A percentile compares a stretch with the other conserved stretches of the same genome.
Conservation (phyloP, 2,797 vertebrate genomes). For the Pseudomugil gertrudae region DNA sequence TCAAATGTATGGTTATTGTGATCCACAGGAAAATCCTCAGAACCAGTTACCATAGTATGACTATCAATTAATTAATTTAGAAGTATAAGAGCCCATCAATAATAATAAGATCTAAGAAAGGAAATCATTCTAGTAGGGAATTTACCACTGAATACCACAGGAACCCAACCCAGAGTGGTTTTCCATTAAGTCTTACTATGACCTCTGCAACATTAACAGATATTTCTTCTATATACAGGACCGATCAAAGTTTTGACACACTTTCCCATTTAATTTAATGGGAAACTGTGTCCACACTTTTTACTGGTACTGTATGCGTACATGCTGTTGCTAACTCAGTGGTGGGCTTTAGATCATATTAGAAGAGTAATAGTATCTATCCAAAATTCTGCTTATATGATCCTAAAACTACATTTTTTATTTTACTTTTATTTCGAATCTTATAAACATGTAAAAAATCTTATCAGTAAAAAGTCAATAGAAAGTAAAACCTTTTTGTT, state of each 20-base stretch:
- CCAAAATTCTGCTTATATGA: slow-evolving; percentile 6
- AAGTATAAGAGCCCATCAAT: slow-evolving; percentile 6
- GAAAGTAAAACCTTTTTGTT: slow-evolving; percentile 29
- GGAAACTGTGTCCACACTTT: too few species aligned
- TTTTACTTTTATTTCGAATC: slow-evolving; percentile 5
- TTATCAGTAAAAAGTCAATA: neutral
- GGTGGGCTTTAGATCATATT: slow-evolving; percentile 1
- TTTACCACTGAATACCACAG: slow-evolving; percentile 51
- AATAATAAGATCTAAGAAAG: slow-evolving; percentile 22
- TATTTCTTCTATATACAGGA: neutral
- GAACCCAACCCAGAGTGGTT: slow-evolving; percentile 35
- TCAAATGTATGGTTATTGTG: slow-evolving; percentile 16
- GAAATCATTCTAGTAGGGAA: slow-evolving; percentile 9
- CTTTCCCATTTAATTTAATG: too few species aligned
- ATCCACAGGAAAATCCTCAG: slow-evolving; percentile 1
- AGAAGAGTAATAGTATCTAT: neutral
- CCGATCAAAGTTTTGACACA: too few species aligned
- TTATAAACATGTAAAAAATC: slow-evolving; percentile 3
- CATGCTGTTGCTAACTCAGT: slow-evolving; percentile 8
- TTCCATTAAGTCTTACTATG: neutral
- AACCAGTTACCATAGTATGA: slow-evolving; percentile 9
- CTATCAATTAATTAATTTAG: slow-evolving; percentile 9
- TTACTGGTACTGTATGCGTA: too few species aligned
- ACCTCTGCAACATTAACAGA: neutral
- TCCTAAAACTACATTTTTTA: slow-evolving; percentile 23